Conservation (phyloP, 2,797 vertebrate species). For the Gambelia wislizenii region DNA sequence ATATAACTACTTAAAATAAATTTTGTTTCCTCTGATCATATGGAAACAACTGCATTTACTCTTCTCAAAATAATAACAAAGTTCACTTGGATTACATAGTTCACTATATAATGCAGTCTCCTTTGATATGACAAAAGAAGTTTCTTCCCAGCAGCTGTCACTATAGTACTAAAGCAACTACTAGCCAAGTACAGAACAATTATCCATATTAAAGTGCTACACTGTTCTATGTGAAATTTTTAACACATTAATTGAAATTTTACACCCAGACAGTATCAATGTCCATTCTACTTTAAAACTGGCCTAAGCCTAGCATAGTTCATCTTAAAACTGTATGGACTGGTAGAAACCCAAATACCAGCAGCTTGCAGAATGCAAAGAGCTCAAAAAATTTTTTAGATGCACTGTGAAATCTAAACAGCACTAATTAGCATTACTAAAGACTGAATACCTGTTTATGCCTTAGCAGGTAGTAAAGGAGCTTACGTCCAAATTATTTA, state of each 20-base stretch:
- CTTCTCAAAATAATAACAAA: neutral
- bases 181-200: neutral
- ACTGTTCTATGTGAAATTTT: conserved; percentile 28
- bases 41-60: neutral
- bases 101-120: neutral
- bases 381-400: conserved; percentile 71
- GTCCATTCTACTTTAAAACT: neutral
- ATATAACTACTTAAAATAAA: neutral
- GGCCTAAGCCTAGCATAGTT: conserved; percentile 43
- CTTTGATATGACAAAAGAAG: neutral
- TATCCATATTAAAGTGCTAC: conserved; percentile 37
- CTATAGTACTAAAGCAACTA: neutral
- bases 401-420: conserved; percentile 69
- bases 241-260: neutral
- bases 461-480: conserved; percentile 53
- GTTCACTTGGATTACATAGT: conserved; percentile 17
- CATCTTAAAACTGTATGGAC: conserved; percentile 40
- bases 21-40: neutral
- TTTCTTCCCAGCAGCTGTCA: neutral
- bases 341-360: conserved; percentile 68
- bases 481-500: conserved; percentile 54
- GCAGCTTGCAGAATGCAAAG: conserved; percentile 66
- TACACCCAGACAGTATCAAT: neutral
- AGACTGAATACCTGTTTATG: conserved; percentile 40
- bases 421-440: conserved; percentile 55